Base-by-base conservation (phyloP, 2,797 vertebrate genomes). In the Lacerta bilineata region DNA sequence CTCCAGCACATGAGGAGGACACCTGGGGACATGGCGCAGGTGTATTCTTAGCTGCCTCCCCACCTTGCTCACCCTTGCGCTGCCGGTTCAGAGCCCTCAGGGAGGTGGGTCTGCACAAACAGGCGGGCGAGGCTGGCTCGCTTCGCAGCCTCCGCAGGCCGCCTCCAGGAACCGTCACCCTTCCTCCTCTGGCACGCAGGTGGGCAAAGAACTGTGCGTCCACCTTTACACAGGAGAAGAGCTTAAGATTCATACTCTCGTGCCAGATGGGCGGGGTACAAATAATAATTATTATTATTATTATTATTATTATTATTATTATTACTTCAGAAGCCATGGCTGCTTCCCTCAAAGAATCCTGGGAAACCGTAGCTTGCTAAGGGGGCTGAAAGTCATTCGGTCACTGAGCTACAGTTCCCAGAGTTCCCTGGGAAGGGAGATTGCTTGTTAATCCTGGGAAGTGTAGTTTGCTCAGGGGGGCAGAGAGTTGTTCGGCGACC, bases 91-190 rank as follows among this genome's bases (percentile, higher is more conserved):
- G 43, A 78, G 71, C 27, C 84, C 75, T 78, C 18, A 15, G 72
- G 69, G 59, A 46, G 33, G 72, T 23, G 71, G 41, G 41, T 50
- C 29, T 43, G 55, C 13, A 13, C 75, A 69, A 86, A 39, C 15
- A 78, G 46, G 27, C 5, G 10, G 55, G 71, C 50, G 36, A 9
- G 23, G 27, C 74, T 20, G 46, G 71, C 1, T 15, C 4, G 39
- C 18, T 25, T 81, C 69, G 8, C 20, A 39, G 86, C 3, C 69
- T 4, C 68, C 8, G 1, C 11, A 0, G 1, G 29, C 20, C 1
- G 27, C 11, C 50, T 59, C 29, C 23, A 20, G 55, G 71, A 41
- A 36, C 17, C 17, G 10, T 4, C 93, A 94, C 92, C 94, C 93
- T 92, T 61, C 36, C 3, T 6, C 33, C 20, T 17, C 33, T 11